A percentile compares a stretch with the other conserved stretches of the same genome.
These are phyloP conservation scores for Formica selysi DNA, from an alignment of 1,140 invertebrate species.

Conservation along the genomic window DNA sequence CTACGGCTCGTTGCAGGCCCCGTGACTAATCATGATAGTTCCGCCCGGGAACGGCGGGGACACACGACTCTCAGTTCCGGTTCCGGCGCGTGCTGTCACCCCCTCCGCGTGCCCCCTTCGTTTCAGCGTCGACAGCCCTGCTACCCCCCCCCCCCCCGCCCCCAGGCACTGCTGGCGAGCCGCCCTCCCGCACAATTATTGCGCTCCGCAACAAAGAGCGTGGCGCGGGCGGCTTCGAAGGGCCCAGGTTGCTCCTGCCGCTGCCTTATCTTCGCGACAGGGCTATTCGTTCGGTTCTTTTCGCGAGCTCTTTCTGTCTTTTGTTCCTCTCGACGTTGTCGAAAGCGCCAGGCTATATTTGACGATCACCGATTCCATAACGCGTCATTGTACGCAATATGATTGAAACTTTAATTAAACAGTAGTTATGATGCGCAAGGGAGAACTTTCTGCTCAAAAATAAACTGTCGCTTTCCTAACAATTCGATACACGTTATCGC, in stretches of 20 bases:
- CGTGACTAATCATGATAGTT: constrained; percentile 87
- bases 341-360: constrained; percentile 60
- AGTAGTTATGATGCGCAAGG: neutral
- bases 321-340: constrained; percentile 40
- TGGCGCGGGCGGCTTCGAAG: constrained; percentile 57
- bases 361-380: neutral
- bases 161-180: constrained; percentile 31
- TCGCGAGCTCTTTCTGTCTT: constrained; percentile 37
- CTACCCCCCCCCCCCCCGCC: constrained; percentile 27
- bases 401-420: neutral
- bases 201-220: constrained; percentile 80
- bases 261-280: constrained; percentile 67
- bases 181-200: constrained; percentile 82
- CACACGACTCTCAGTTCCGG: constrained; percentile 86
- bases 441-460: neutral
- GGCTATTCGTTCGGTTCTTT: constrained; percentile 39
- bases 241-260: constrained; percentile 57
- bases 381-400: neutral
- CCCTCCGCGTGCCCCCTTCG: constrained; percentile 36
- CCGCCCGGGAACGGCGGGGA: constrained; percentile 85
- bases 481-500: neutral
- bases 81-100: constrained; percentile 85
- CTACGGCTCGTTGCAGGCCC: constrained; percentile 79
- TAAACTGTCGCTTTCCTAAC: neutral
- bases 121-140: constrained; percentile 45